These are phyloP conservation scores for Agelastica alni DNA, from an alignment of 2,888 invertebrate species.

Conservation along the genomic window DNA sequence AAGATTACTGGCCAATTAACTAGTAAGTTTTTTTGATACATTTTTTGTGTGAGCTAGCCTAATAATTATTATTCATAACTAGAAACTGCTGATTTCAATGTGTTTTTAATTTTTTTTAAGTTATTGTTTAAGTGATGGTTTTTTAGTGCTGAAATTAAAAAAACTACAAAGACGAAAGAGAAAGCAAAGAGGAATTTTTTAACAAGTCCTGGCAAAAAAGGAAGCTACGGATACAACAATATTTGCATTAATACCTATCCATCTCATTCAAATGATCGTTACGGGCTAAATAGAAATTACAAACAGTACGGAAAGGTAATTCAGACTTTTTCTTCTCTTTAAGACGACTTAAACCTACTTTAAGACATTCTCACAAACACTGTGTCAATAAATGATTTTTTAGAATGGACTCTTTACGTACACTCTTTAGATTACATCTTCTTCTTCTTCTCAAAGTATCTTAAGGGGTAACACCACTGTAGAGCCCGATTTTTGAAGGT, in stretches of 20 bases:
- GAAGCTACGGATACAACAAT: slow-evolving; percentile 60
- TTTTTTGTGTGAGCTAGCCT: no score
- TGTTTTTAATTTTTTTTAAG: no score
- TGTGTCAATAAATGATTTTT: not conserved
- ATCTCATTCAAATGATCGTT: slow-evolving; percentile 45
- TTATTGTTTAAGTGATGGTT: no score
- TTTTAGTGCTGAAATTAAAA: not conserved
- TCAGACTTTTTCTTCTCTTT: not conserved
- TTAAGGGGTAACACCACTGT: no score
- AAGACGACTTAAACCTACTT: not conserved
- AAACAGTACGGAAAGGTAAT: slow-evolving; percentile 40
- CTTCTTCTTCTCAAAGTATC: no score
- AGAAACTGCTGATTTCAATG: no score
- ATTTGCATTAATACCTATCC: slow-evolving; percentile 60
- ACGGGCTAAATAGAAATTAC: slow-evolving; percentile 41
- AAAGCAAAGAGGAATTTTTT: slow-evolving; percentile 39
- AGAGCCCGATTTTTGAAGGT: no score
- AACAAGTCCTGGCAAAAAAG: slow-evolving; percentile 55
- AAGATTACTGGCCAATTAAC: no score
- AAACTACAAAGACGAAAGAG: slow-evolving; percentile 17
- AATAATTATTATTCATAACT: no score
- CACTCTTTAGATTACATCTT: no score
- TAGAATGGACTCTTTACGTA: no score
- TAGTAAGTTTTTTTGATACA: no score
- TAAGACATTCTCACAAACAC: not conserved